Evolutionary conservation across 2,797 vertebrate species (phyloP).

Genomic region (Coregonus sp.): DNA sequence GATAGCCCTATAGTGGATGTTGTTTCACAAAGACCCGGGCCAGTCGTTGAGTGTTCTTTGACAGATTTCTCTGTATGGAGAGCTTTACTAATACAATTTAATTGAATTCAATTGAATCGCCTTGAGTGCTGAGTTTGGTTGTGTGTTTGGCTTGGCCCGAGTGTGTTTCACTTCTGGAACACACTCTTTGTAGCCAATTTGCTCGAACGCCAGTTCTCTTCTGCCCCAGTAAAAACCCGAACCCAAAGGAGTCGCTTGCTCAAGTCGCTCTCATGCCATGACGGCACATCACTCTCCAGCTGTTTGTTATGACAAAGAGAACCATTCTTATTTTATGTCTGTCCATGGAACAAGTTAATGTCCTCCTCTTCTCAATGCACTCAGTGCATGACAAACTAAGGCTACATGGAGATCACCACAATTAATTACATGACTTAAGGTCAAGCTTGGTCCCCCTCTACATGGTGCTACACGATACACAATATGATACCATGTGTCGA

Average conservation of each 20-base stretch:
- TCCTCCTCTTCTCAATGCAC: not conserved
- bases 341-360: conserved; percentile 18
- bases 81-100: conserved; percentile 30
- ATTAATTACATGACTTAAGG: not conserved
- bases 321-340: conserved; percentile 31
- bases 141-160: not conserved
- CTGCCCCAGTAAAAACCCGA: conserved; percentile 34
- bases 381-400: not conserved
- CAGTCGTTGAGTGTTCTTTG: not conserved
- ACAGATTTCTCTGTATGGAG: conserved; percentile 32
- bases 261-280: conserved; percentile 10
- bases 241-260: conserved; percentile 15
- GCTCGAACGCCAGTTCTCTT: conserved; percentile 38
- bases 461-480: not conserved
- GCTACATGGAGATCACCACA: not conserved
- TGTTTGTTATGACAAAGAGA: conserved; percentile 39
- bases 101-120: conserved; percentile 25
- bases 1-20: not conserved
- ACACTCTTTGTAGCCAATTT: not conserved
- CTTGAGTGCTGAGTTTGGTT: conserved; percentile 6
- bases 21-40: not conserved
- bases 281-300: conserved; percentile 31
- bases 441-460: not conserved
- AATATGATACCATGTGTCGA: not conserved
- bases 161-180: conserved; percentile 26